Evolutionary conservation across 2,888 invertebrate genomes (phyloP).

Genomic region (Acanthococcus lagerstroemiae): DNA sequence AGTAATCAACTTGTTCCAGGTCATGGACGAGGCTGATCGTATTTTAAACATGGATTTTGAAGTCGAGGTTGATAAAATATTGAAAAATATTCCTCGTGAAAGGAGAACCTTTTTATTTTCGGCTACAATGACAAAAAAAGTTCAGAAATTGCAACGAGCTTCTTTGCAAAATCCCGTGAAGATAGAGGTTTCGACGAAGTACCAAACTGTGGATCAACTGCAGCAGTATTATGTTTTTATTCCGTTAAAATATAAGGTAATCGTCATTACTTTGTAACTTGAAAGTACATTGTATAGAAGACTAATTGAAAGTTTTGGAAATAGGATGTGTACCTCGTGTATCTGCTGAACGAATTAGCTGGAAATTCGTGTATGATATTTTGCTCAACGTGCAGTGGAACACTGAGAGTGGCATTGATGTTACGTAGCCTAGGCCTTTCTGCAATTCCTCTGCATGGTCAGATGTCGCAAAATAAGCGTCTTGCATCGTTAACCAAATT

Average conservation of each 20-base stretch:
- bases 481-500: conserved; percentile 93
- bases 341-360: conserved; percentile 85
- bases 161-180: conserved; percentile 88
- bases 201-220: conserved; percentile 94
- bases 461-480: conserved; percentile 96
- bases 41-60: conserved; percentile 99
- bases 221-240: conserved; percentile 91
- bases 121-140: conserved; percentile 98
- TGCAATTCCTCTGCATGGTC: conserved; percentile 96
- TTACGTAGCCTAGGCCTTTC: conserved; percentile 81
- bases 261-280: neutral
- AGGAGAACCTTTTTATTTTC: conserved; percentile 89
- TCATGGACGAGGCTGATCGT: conserved; percentile 98
- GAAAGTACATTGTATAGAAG: neutral
- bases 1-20: conserved; percentile 47
- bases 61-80: conserved; percentile 90
- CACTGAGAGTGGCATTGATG: conserved; percentile 77
- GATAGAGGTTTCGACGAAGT: conserved; percentile 92
- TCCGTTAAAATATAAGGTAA: conserved; percentile 87
- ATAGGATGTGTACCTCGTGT: conserved; percentile 90
- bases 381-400: conserved; percentile 88
- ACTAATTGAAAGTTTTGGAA: neutral
- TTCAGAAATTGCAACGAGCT: conserved; percentile 90
- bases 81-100: conserved; percentile 82
- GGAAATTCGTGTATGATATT: conserved; percentile 97